Evolutionary conservation across 2,113 vertebrate genomes (phyloP), one percentile per base, ranked within the genome.

Genomic region (Petroica traversi): DNA sequence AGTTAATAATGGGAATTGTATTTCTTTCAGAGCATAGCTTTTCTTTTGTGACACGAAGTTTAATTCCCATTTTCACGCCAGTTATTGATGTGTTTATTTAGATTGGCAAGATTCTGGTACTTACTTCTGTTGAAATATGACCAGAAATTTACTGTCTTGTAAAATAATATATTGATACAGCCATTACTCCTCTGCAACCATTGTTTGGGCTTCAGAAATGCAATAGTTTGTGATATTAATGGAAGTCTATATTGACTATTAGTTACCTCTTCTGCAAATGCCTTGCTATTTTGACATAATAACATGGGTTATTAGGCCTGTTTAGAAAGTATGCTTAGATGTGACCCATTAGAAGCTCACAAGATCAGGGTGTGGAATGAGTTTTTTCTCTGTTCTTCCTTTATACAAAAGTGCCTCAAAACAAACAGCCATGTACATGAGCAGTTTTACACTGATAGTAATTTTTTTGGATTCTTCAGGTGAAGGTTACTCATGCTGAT

Each of bases 141-240:
- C 46, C 23, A 79, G 66, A 82, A 87, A 64, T 54, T 5, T 73
- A 25, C 23, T 46, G 19, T 68, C 38, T 31, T 41, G 7, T 86
- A 38, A 80, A 76, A 76, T 22, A 69, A 73, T 8, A 5, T 52
- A 29, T 62, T 49, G 14, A 64, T 76, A 34, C 12, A 75, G 34
- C 25, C 25, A 2, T 88, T 88, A 34, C 22, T 66, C 41, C 13
- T 86, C 43, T 84, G 52, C 40, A 87, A n/a, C 26, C 14, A 1
- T 66, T 59, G 4, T 76, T 61, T 45, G 17, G 45, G 28, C 49
- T 68, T 85, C 51, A 64, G 80, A 64, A 84, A 45, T 43, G 23
- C 19, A 25, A 0, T 61, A 0, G 0, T 41, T 81, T 2, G 2
- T 73, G 22, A 19, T 75, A 57, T 1, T 41, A 31, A 17, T 48